These are phyloP conservation scores for Amblyopsis rosae DNA, from an alignment of 2,113 vertebrate genomes.

Conservation along the genomic window DNA sequence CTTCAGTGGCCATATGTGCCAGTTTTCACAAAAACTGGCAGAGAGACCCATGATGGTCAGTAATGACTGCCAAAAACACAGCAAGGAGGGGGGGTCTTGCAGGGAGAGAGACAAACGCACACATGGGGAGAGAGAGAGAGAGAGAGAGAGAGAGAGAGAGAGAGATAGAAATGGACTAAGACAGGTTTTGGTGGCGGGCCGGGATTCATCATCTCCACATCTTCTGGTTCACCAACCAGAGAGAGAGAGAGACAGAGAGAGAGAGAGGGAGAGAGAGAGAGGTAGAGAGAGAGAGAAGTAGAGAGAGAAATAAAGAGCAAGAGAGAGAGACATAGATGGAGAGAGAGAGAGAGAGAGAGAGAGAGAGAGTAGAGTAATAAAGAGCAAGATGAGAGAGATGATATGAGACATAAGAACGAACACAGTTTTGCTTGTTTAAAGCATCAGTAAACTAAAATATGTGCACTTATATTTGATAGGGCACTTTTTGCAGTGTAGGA, in stretches of 20 bases:
- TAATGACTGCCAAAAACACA: slow-evolving; percentile 99
- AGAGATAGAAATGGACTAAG: not conserved
- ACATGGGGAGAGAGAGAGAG: not conserved
- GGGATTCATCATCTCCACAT: too few species aligned
- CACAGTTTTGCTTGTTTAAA: too few species aligned
- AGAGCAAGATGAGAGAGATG: too few species aligned
- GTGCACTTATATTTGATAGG: too few species aligned
- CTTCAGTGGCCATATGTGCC: slow-evolving; percentile 99
- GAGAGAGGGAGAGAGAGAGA: too few species aligned
- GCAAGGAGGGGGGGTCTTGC: slow-evolving; percentile 64
- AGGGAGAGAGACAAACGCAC: slow-evolving; percentile 5
- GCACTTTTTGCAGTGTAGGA: too few species aligned
- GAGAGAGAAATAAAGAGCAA: too few species aligned
- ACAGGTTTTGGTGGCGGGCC: not conserved
- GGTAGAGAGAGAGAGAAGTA: too few species aligned
- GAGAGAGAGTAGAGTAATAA: too few species aligned
- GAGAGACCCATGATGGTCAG: slow-evolving; percentile 91
- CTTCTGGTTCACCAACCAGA: not conserved
- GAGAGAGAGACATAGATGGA: not conserved
- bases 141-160: not conserved
- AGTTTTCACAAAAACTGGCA: slow-evolving; percentile 99
- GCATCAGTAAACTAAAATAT: too few species aligned
- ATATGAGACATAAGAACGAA: too few species aligned
- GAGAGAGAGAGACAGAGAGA: too few species aligned
- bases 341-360: not conserved